phyloP scores from a whole-genome alignment of 2,888 invertebrate genomes.

The Elegia similella region DNA sequence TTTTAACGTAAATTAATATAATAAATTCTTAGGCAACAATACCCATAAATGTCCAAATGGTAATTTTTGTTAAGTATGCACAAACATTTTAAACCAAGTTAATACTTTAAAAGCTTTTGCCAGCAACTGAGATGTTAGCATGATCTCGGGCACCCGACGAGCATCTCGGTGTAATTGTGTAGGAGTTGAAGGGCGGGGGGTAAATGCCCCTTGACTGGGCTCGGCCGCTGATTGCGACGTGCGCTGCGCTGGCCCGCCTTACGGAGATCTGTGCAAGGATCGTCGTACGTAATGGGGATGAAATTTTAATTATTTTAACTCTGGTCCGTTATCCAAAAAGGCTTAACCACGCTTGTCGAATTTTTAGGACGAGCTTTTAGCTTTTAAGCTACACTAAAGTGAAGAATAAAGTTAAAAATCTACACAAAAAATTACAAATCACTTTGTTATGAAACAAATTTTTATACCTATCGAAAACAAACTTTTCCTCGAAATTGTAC shows the following conservation, averaged over 20 bases:
- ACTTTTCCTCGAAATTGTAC: background rate
- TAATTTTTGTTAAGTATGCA: conserved; percentile 4
- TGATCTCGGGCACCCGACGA: conserved; percentile 10
- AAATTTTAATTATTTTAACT: too few species aligned
- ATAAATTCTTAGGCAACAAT: background rate
- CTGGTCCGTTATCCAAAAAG: too few species aligned
- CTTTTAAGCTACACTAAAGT: background rate
- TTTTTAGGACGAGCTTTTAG: too few species aligned
- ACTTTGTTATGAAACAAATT: background rate
- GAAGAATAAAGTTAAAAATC: background rate
- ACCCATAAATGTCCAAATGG: conserved; percentile 18
- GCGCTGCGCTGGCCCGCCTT: background rate
- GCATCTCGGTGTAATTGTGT: conserved; percentile 30
- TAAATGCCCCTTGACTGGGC: conserved; percentile 32
- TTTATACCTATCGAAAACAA: background rate
- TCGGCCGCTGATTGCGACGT: background rate
- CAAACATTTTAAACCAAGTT: conserved; percentile 17
- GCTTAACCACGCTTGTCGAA: too few species aligned
- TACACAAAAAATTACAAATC: too few species aligned
- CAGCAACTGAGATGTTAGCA: conserved; percentile 19
- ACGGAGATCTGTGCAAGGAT: too few species aligned
- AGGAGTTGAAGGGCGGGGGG: conserved; percentile 48
- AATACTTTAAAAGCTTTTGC: conserved; percentile 22
- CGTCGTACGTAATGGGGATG: too few species aligned
- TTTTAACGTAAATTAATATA: background rate